Conservation (phyloP, 2,113 vertebrate genomes). For the Upupa epops region DNA sequence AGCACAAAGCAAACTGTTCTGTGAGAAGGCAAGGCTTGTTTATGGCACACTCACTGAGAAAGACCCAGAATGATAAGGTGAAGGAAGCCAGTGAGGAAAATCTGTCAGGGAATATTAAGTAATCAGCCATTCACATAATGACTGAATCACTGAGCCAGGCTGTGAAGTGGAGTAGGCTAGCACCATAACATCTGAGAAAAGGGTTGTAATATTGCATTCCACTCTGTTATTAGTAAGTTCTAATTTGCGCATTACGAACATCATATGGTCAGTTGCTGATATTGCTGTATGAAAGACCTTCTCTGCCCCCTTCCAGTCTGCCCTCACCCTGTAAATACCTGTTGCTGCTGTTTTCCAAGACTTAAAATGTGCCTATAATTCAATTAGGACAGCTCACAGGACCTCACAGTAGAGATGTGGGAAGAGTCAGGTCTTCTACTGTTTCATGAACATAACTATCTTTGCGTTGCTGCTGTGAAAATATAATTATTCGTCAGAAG, state of each 20-base stretch:
- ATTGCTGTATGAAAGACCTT: not conserved
- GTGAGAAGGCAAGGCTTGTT: slow-evolving; percentile 48
- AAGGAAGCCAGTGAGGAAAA: slow-evolving; percentile 11
- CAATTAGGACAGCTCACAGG: not conserved
- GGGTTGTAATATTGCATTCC: slow-evolving; percentile 58
- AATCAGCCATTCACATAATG: slow-evolving; percentile 54
- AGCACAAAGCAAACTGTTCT: not conserved
- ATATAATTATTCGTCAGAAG: not conserved
- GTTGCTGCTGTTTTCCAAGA: slow-evolving; percentile 4
- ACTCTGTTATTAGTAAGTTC: slow-evolving; percentile 50
- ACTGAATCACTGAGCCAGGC: slow-evolving; percentile 63
- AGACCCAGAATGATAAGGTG: not conserved
- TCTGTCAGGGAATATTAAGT: slow-evolving; percentile 62
- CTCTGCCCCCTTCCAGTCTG: not conserved
- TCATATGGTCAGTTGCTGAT: slow-evolving; percentile 33
- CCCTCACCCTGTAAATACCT: not conserved
- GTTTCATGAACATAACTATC: not conserved
- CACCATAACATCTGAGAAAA: slow-evolving; percentile 68
- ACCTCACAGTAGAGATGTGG: not conserved
- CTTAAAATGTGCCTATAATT: not conserved
- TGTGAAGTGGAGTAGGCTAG: slow-evolving; percentile 66
- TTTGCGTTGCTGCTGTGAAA: slow-evolving; percentile 36
- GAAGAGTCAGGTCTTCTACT: not conserved
- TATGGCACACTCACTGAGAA: not conserved
- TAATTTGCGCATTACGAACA: slow-evolving; percentile 33